Evolutionary conservation across 2,797 vertebrate genomes (phyloP).

Genomic region (Phoeniculus purpureus): DNA sequence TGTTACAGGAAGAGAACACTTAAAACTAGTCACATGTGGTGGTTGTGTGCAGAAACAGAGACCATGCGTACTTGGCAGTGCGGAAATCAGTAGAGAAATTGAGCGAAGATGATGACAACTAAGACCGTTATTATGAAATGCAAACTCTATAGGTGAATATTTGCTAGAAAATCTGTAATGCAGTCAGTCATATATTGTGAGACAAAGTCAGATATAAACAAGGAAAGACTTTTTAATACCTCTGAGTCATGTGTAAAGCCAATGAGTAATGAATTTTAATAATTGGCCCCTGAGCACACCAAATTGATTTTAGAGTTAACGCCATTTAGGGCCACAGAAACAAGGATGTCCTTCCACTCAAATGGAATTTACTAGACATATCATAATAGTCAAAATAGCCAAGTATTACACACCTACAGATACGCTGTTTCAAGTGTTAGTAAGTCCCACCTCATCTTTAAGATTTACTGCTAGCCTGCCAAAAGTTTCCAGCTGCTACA

Average conservation of each 20-base stretch:
- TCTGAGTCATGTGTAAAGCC: background rate
- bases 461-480: background rate
- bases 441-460: background rate
- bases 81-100: slow-evolving; percentile 7
- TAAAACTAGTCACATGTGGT: slow-evolving; percentile 4
- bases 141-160: background rate
- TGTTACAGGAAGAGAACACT: background rate
- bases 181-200: background rate
- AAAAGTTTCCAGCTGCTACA: background rate
- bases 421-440: background rate
- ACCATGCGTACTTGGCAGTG: background rate
- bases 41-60: background rate
- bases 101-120: background rate
- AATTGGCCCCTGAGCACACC: background rate
- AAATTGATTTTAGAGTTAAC: background rate
- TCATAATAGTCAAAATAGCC: background rate
- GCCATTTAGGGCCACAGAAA: no score
- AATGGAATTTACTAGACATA: background rate
- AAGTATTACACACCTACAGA: background rate
- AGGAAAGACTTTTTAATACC: background rate
- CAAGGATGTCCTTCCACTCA: background rate
- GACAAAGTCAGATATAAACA: background rate
- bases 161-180: background rate
- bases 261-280: slow-evolving; percentile 8
- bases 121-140: background rate